A percentile compares a stretch with the other conserved stretches of the same genome.
These are phyloP conservation scores for Plectropomus leopardus DNA, from an alignment of 2,113 vertebrate species.

Conservation along the genomic window DNA sequence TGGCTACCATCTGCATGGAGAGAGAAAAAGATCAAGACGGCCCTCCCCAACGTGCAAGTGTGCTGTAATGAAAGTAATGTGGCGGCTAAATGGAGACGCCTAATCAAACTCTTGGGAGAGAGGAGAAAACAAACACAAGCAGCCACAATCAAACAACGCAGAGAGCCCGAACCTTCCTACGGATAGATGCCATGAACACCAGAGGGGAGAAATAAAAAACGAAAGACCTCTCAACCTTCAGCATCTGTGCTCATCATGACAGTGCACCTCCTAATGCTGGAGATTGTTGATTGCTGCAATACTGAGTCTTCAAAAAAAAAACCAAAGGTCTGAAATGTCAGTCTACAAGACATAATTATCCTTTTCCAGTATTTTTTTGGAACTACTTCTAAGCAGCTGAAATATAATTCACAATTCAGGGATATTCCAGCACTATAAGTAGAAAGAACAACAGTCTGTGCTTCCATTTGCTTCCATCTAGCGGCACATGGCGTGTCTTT, in stretches of 20 bases:
- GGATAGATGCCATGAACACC: slow-evolving; percentile 38
- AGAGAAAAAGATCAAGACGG: slow-evolving; percentile 54
- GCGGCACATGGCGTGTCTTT: slow-evolving; percentile 33
- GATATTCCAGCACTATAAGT: slow-evolving; percentile 11
- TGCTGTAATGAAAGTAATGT: slow-evolving; percentile 69
- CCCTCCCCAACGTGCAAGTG: slow-evolving; percentile 43
- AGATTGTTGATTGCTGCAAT: slow-evolving; percentile 13
- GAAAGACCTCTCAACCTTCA: slow-evolving; percentile 18
- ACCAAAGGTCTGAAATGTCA: neutral
- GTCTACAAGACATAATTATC: slow-evolving; percentile 3
- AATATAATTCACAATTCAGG: slow-evolving; percentile 25
- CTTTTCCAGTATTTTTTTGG: neutral
- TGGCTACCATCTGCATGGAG: slow-evolving; percentile 62
- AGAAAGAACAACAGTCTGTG: slow-evolving; percentile 28
- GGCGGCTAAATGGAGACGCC: slow-evolving; percentile 56
- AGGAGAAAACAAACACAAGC: slow-evolving; percentile 43
- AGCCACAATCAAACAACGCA: slow-evolving; percentile 40
- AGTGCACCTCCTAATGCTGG: neutral
- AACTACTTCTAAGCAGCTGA: slow-evolving; percentile 2
- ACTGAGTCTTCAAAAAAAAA: neutral
- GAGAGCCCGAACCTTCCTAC: slow-evolving; percentile 7
- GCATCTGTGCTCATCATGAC: slow-evolving; percentile 30
- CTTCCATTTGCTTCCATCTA: slow-evolving; percentile 35
- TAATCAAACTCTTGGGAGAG: slow-evolving; percentile 72
- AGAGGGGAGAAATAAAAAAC: neutral